These are phyloP conservation scores for Centrocercus urophasianus DNA, from an alignment of 2,113 vertebrate species.

Conservation along the genomic window DNA sequence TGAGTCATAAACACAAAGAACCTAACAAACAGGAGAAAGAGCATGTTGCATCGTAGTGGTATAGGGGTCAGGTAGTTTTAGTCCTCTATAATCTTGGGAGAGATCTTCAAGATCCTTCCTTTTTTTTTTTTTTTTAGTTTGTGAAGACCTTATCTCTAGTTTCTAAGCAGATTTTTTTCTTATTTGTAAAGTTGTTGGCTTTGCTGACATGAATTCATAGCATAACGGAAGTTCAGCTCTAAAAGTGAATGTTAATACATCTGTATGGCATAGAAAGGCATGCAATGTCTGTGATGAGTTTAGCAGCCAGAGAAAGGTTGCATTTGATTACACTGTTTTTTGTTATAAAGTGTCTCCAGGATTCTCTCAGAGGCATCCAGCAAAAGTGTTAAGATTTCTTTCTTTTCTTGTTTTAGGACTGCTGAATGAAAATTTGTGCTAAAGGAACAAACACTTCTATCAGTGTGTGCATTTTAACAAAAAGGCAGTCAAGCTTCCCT, in stretches of 20 bases:
- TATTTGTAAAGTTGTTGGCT: background rate
- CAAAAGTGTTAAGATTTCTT: background rate
- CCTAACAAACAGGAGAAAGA: background rate
- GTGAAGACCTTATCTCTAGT: background rate
- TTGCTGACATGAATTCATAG: background rate
- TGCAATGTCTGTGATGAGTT: background rate
- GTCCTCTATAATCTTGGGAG: background rate
- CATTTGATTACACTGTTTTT: background rate
- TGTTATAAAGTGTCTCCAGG: background rate
- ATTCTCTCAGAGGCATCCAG: background rate
- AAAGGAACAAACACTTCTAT: background rate
- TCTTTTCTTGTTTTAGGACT: background rate
- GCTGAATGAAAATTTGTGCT: constrained; percentile 16
- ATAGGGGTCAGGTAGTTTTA: background rate
- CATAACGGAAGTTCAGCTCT: background rate
- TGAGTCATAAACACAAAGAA: constrained; percentile 40
- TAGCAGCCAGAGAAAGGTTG: background rate
- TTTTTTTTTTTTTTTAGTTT: background rate
- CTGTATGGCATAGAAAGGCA: background rate
- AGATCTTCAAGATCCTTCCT: background rate
- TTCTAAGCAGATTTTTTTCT: background rate
- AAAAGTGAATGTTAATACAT: background rate
- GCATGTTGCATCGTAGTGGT: background rate
- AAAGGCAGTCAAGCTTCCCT: background rate
- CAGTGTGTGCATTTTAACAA: background rate